These are phyloP conservation scores for Drosophila burlai DNA, from an alignment of 1,140 invertebrate species.

Conservation along the genomic window DNA sequence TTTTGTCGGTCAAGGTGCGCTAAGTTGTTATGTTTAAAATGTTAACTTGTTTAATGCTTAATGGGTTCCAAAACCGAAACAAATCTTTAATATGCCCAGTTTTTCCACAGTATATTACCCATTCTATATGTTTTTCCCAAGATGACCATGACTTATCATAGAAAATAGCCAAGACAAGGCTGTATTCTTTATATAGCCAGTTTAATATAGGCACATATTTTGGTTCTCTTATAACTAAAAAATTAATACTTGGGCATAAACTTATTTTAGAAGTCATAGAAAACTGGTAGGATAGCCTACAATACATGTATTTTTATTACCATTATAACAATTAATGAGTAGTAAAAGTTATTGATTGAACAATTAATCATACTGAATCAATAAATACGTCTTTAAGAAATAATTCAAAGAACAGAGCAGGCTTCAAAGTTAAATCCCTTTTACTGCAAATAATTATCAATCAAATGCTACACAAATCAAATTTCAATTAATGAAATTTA, in stretches of 20 bases:
- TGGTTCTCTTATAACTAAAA: not conserved
- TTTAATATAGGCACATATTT: not conserved
- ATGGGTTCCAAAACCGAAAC: not conserved
- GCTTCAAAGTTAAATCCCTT: not conserved
- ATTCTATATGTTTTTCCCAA: not conserved
- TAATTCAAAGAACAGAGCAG: not conserved
- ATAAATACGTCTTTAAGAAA: not conserved
- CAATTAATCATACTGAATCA: not conserved
- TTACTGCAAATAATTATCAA: not conserved
- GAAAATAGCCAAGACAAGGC: not conserved
- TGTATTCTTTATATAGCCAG: not conserved
- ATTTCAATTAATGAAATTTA: too few species aligned
- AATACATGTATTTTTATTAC: not conserved
- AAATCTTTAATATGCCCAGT: not conserved
- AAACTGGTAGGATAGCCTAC: not conserved
- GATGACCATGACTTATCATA: constrained; percentile 1
- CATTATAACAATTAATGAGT: not conserved
- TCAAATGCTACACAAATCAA: not conserved
- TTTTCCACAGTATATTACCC: not conserved
- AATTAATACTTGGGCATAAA: not conserved
- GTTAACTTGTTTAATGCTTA: not conserved
- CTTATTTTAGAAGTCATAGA: not conserved
- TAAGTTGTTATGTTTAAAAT: constrained; percentile 27
- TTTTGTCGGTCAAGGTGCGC: constrained; percentile 68
- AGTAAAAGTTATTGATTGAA: not conserved